Evolutionary conservation across 1,140 invertebrate species (phyloP).

Genomic region (Plectrocnemia conspersa): DNA sequence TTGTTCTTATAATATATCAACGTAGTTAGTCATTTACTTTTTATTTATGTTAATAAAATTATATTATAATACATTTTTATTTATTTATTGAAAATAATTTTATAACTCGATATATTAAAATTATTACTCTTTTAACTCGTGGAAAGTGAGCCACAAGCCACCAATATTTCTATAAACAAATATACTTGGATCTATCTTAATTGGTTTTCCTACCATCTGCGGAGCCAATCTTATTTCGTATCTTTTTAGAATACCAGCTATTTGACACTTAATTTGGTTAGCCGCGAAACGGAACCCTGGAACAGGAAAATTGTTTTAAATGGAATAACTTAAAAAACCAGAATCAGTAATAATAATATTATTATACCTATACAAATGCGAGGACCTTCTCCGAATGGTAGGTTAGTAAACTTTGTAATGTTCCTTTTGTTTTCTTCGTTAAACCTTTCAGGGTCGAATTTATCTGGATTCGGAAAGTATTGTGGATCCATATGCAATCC

Average conservation of each 20-base stretch:
- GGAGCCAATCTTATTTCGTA: constrained; percentile 27
- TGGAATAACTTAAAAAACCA: neutral
- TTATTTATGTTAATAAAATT: too few relatives aligned
- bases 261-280: constrained; percentile 2
- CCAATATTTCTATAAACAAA: constrained; percentile 12
- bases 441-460: constrained; percentile 26
- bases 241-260: constrained; percentile 17
- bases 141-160: constrained; percentile 28
- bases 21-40: too few relatives aligned
- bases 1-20: too few relatives aligned
- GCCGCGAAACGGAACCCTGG: neutral
- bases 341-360: neutral
- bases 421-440: constrained; percentile 15
- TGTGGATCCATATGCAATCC: constrained; percentile 22
- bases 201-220: constrained; percentile 11
- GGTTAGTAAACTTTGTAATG: constrained; percentile 9
- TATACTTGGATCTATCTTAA: constrained; percentile 16
- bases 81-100: neutral
- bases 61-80: neutral
- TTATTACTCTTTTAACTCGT: neutral
- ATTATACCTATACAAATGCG: constrained; percentile 26
- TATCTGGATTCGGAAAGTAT: constrained; percentile 24
- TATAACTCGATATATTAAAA: neutral
- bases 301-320: neutral
- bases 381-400: constrained; percentile 29